Base-by-base conservation (phyloP, 2,797 vertebrate genomes). In the Trachurus trachurus region DNA sequence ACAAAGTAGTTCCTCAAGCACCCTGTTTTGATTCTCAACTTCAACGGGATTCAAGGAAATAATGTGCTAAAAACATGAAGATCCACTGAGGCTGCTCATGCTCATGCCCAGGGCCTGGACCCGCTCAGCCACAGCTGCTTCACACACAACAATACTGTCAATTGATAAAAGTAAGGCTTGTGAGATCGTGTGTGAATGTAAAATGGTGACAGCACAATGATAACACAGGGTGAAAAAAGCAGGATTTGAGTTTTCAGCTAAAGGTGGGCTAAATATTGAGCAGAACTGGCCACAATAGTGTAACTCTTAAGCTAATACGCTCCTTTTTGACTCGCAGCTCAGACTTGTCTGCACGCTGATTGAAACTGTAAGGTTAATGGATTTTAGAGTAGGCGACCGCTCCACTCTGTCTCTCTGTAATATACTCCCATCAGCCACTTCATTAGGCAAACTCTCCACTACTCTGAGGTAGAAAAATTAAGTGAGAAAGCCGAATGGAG, bases 351-450 rank as follows among this genome's bases (percentile, higher is more conserved):
- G 77, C 68, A 39, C 60, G 61, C 90, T 90, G 89, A 92, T 89
- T 91, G 90, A 90, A 92, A 92, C 87, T 88, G 88, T 92, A 89
- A 93, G 91, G 91, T 93, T 93, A 93, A 93, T 93, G 91, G 92
- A 92, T 93, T 90, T 93, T 91, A 92, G 92, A 93, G 92, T 92
- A 90, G 91, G 84, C 87, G 85, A 90, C 82, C 79, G 84, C 91
- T 90, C 89, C 87, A 91, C 89, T 92, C 90, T 88, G 85, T 91
- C 90, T 93, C 89, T 81, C 89, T 88, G 91, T 92, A 93, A 93
- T 92, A 92, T 83, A 93, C 92, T 93, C 90, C 92, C 91, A 91
- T 91, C 91, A 93, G 89, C 88, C 88, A 91, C 91, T 92, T 92
- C 91, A 93, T 92, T 91, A 92, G 91, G 90, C 82, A 91, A 92